Evolutionary conservation across 2,888 invertebrate species (phyloP).

Genomic region (Cataglyphis rosenhaueri): DNA sequence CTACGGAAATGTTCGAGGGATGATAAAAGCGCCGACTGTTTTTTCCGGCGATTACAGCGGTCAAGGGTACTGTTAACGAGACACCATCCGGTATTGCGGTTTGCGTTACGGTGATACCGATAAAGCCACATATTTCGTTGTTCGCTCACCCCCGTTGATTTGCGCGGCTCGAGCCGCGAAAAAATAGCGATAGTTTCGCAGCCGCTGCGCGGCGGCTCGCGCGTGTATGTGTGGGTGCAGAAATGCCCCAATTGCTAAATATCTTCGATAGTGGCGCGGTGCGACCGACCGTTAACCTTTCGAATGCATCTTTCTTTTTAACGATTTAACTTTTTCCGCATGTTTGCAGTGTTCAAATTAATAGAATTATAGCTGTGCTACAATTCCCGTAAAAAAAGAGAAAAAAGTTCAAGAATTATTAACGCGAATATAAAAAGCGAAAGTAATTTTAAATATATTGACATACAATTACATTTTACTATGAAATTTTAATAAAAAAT

Average conservation of each 20-base stretch:
- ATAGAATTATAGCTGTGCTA: not conserved
- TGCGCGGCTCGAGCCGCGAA: not conserved
- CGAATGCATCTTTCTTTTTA: not conserved
- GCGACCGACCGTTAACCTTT: not conserved
- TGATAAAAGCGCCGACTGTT: slow-evolving; percentile 71
- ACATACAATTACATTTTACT: not conserved
- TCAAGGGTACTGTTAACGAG: slow-evolving; percentile 70
- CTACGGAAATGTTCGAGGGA: slow-evolving; percentile 64
- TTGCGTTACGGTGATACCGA: slow-evolving; percentile 40
- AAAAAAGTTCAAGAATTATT: not conserved
- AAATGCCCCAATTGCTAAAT: slow-evolving; percentile 23
- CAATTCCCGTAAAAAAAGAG: not conserved
- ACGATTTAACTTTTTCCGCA: not conserved
- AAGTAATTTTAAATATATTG: not conserved
- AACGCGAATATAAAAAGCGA: not conserved
- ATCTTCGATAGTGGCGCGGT: not conserved
- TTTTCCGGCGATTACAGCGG: slow-evolving; percentile 72
- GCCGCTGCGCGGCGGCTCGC: not conserved
- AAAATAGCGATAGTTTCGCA: slow-evolving; percentile 15
- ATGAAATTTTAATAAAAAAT: not conserved
- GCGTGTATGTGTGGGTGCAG: not conserved
- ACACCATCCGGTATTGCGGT: slow-evolving; percentile 30
- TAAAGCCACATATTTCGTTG: slow-evolving; percentile 63
- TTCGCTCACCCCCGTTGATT: slow-evolving; percentile 22
- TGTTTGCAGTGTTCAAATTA: not conserved